Evolutionary conservation across 1,140 invertebrate species (phyloP).

Genomic region (Magallana gigas): DNA sequence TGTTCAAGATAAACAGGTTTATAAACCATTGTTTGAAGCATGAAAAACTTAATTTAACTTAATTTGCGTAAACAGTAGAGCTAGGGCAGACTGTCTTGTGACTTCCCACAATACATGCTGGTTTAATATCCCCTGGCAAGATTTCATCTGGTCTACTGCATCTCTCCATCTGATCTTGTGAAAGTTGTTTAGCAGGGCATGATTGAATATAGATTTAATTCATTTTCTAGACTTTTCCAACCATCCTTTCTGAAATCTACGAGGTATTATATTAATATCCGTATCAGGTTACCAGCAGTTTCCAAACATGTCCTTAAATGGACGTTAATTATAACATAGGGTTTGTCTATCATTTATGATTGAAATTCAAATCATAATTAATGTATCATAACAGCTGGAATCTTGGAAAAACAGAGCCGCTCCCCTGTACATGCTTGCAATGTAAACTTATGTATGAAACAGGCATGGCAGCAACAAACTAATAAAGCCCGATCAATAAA

Average conservation of each 20-base stretch:
- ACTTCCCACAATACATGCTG: background rate
- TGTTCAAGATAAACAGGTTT: background rate
- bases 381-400: background rate
- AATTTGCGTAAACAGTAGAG: background rate
- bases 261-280: background rate
- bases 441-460: too few species aligned
- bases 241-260: background rate
- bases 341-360: background rate
- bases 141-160: background rate
- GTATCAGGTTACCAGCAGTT: background rate
- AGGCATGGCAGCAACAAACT: too few species aligned
- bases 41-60: slow-evolving; percentile 15
- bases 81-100: background rate
- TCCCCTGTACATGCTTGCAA: background rate
- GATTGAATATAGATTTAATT: slow-evolving; percentile 22
- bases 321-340: background rate
- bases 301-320: background rate
- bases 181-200: background rate
- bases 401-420: too few species aligned
- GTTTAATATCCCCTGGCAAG: background rate
- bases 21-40: background rate
- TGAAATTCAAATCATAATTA: background rate
- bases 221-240: background rate
- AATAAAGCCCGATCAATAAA: too few species aligned
- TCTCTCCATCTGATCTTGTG: background rate